phyloP scores from a whole-genome alignment of 2,888 invertebrate genomes.

The Cephalotes varians region DNA sequence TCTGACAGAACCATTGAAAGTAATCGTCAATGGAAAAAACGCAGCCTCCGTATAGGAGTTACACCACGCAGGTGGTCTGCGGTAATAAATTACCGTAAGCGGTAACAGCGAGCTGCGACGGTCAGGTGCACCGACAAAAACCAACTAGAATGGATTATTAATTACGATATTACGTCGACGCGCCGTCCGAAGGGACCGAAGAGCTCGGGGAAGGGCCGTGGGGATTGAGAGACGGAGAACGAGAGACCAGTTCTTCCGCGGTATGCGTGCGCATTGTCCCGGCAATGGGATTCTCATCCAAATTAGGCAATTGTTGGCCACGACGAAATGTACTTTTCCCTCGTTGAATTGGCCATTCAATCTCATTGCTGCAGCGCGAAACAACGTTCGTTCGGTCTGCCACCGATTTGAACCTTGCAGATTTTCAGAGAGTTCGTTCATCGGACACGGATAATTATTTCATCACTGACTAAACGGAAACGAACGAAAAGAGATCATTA shows the following conservation, averaged over 20 bases:
- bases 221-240: slow-evolving; percentile 7
- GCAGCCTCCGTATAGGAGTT: slow-evolving; percentile 68
- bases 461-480: not conserved
- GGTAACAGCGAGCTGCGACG: slow-evolving; percentile 68
- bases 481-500: slow-evolving; percentile 35
- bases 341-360: slow-evolving; percentile 51
- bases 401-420: not conserved
- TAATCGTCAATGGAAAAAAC: slow-evolving; percentile 58
- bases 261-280: slow-evolving; percentile 17
- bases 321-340: slow-evolving; percentile 44
- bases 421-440: slow-evolving; percentile 14
- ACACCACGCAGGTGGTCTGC: slow-evolving; percentile 75
- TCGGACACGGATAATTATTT: slow-evolving; percentile 58
- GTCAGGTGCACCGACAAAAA: slow-evolving; percentile 75
- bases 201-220: not conserved
- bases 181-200: slow-evolving; percentile 2
- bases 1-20: slow-evolving; percentile 44
- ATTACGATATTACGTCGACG: slow-evolving; percentile 76
- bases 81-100: slow-evolving; percentile 80
- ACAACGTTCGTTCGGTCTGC: slow-evolving; percentile 1
- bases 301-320: slow-evolving; percentile 60
- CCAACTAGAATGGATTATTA: slow-evolving; percentile 82
- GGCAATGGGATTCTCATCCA: slow-evolving; percentile 14
- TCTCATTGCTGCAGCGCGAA: slow-evolving; percentile 36
- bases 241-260: slow-evolving; percentile 8